Evolutionary conservation across 2,797 vertebrate genomes (phyloP).

Genomic region (Enteromius treurensis): DNA sequence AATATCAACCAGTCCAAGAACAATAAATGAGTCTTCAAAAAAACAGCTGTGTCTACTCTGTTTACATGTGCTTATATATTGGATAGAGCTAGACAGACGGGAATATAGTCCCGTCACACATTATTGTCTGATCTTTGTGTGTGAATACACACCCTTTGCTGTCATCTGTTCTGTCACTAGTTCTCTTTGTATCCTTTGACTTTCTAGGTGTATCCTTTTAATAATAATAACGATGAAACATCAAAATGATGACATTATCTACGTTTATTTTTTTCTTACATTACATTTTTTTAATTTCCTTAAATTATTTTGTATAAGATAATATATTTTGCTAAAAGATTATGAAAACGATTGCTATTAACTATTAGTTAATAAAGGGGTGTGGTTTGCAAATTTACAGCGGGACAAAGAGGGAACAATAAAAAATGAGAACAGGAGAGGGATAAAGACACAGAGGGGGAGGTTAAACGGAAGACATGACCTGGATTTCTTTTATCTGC

Average conservation of each 20-base stretch:
- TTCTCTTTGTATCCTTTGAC: background rate
- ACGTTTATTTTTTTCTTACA: too few relatives aligned
- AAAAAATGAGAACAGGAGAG: background rate
- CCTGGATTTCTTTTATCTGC: constrained; percentile 67
- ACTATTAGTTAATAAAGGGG: constrained; percentile 3
- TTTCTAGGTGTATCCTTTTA: background rate
- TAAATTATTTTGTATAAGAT: too few relatives aligned
- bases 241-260: too few relatives aligned
- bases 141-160: background rate
- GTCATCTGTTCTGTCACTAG: background rate
- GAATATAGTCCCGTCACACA: background rate
- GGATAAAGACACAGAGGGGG: constrained; percentile 2
- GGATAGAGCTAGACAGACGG: background rate
- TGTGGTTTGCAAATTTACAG: constrained; percentile 6
- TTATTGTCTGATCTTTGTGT: background rate
- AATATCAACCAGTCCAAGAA: background rate
- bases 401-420: constrained; percentile 44
- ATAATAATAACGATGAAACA: too few relatives aligned
- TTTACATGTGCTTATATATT: background rate
- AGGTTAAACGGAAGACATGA: constrained; percentile 58
- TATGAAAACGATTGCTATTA: background rate
- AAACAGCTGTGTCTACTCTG: constrained; percentile 12
- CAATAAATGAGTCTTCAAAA: background rate
- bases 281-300: too few relatives aligned
- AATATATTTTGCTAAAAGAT: background rate